Percentiles rank a stretch among this genome's conserved stretches.
These are phyloP conservation scores for Platichthys stellatus DNA, from an alignment of 2,113 vertebrate species.

Conservation along the genomic window DNA sequence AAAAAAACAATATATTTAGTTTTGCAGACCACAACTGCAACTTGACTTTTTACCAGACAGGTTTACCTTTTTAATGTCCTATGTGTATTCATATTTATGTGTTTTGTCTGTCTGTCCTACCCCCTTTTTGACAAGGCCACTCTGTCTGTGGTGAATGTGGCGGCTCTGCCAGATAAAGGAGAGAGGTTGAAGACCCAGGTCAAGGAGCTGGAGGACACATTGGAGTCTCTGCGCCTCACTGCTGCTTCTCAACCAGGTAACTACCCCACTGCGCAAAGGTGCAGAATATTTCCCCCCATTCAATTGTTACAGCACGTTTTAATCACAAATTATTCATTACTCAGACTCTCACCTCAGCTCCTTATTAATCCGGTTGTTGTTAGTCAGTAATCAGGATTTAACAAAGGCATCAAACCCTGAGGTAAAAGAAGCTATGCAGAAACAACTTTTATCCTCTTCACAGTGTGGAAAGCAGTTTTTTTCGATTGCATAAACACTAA, in stretches of 20 bases:
- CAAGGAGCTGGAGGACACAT: slow-evolving; percentile 68
- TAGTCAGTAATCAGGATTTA: neutral
- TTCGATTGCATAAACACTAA: no score
- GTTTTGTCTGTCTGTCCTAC: neutral
- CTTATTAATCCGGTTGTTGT: neutral
- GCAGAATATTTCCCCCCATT: no score
- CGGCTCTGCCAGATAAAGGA: slow-evolving; percentile 73
- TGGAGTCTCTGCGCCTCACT: slow-evolving; percentile 71
- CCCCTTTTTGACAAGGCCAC: slow-evolving; percentile 21
- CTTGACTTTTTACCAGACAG: neutral
- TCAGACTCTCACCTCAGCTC: neutral
- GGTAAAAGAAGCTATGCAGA: no score
- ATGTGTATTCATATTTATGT: neutral
- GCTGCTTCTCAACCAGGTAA: slow-evolving; percentile 61
- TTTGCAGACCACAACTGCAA: no score
- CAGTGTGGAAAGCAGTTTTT: no score
- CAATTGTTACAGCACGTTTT: neutral
- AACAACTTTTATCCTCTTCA: no score
- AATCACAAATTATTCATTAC: neutral
- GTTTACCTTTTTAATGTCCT: no score
- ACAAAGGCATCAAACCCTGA: neutral
- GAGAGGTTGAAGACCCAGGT: slow-evolving; percentile 70
- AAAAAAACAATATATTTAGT: no score
- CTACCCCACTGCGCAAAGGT: neutral
- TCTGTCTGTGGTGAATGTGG: slow-evolving; percentile 60